Conservation (phyloP, 2,888 invertebrate genomes). For the Xestia ashworthii region DNA sequence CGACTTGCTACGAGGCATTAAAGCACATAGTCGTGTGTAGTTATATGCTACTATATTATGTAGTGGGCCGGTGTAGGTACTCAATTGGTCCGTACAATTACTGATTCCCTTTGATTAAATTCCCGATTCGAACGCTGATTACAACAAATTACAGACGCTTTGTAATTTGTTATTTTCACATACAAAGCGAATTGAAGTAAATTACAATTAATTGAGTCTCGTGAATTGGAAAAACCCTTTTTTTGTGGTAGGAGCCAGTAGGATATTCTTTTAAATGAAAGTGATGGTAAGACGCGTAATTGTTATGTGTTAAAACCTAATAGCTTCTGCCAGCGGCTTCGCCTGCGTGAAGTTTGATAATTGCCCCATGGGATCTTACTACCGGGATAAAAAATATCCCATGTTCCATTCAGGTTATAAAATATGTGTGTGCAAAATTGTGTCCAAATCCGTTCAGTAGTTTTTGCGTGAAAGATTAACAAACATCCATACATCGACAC, state of each 20-base stretch:
- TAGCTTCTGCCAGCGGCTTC: too few relatives aligned
- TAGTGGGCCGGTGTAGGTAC: slow-evolving; percentile 34
- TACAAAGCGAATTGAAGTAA: slow-evolving; percentile 67
- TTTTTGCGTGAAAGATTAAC: too few relatives aligned
- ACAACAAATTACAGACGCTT: slow-evolving; percentile 76
- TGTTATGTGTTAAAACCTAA: too few relatives aligned
- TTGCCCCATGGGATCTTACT: too few relatives aligned
- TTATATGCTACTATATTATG: slow-evolving; percentile 1
- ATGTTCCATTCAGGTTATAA: too few relatives aligned
- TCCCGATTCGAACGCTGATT: slow-evolving; percentile 77
- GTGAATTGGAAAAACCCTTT: slow-evolving; percentile 40
- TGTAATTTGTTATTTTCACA: slow-evolving; percentile 74
- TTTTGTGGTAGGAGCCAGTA: slow-evolving; percentile 2
- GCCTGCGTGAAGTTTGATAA: too few relatives aligned
- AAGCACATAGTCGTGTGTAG: slow-evolving; percentile 23
- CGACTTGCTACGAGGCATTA: slow-evolving; percentile 31
- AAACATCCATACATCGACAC: too few relatives aligned
- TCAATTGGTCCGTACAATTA: slow-evolving; percentile 69
- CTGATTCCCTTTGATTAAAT: slow-evolving; percentile 83
- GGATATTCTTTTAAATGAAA: neutral
- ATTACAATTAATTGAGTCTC: slow-evolving; percentile 70
- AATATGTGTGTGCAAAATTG: too few relatives aligned
- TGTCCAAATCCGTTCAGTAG: too few relatives aligned
- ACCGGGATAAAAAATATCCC: too few relatives aligned
- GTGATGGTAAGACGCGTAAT: neutral